Conservation (phyloP, 1,140 invertebrate genomes). For the Bicyclus anynana region DNA sequence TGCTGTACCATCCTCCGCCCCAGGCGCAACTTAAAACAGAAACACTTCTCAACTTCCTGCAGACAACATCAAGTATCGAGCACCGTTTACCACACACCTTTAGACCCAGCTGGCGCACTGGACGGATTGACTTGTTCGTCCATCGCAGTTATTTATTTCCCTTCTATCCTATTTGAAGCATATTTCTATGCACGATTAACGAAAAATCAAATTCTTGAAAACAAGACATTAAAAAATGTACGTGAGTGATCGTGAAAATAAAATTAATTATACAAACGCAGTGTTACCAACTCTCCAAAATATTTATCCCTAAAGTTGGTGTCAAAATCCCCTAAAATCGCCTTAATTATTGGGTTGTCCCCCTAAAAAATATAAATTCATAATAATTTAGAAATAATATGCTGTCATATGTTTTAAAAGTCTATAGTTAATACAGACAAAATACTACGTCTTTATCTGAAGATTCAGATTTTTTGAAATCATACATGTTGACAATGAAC, state of each 20-base stretch:
- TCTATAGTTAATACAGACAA: no score
- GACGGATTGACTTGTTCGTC: constrained; percentile 45
- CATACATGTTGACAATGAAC: no score
- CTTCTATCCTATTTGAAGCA: constrained; percentile 11
- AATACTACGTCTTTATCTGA: no score
- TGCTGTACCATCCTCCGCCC: constrained; percentile 35
- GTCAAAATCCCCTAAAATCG: no score
- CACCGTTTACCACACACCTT: constrained; percentile 55
- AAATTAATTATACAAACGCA: no score
- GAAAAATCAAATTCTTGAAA: constrained; percentile 15
- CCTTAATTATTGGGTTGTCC: no score
- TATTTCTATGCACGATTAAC: constrained; percentile 9
- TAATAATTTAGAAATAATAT: no score
- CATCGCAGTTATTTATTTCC: constrained; percentile 20
- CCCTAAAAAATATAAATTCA: no score
- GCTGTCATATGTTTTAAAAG: no score
- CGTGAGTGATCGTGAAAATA: constrained; percentile 24
- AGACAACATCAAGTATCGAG: constrained; percentile 28
- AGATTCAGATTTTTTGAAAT: no score
- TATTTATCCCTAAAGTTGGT: no score
- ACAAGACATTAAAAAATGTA: constrained; percentile 25
- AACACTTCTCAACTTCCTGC: constrained; percentile 54
- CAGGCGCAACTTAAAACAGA: constrained; percentile 62
- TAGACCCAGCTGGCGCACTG: constrained; percentile 38
- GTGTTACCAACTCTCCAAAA: no score